Conservation (phyloP, 2,113 vertebrate species). For the Perccottus glenii region DNA sequence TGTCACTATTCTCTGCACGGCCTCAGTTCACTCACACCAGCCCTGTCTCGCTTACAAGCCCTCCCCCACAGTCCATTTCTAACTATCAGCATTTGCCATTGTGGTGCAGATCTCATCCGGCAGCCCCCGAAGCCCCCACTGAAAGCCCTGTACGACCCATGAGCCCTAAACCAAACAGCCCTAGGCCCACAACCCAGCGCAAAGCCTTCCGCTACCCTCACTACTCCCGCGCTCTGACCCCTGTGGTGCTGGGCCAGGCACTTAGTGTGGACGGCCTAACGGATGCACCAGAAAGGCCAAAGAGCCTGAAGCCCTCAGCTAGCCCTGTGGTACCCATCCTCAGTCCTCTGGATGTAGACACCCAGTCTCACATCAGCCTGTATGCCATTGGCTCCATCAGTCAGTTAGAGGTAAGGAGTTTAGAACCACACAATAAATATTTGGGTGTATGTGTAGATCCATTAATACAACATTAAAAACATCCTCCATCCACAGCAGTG, state of each 20-base stretch:
- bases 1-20: conserved; percentile 38
- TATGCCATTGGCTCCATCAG: conserved; percentile 70
- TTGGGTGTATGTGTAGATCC: not conserved
- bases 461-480: too few relatives aligned
- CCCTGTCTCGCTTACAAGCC: conserved; percentile 55
- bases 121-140: conserved; percentile 50
- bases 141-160: conserved; percentile 81
- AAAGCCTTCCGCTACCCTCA: conserved; percentile 68
- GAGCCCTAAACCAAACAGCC: conserved; percentile 86
- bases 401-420: conserved; percentile 83
- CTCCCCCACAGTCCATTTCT: conserved; percentile 34
- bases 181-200: conserved; percentile 66
- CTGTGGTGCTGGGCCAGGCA: conserved; percentile 79
- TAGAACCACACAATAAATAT: not conserved
- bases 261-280: conserved; percentile 61
- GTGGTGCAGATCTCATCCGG: conserved; percentile 56
- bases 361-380: conserved; percentile 75
- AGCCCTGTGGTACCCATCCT: conserved; percentile 77
- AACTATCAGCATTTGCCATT: conserved; percentile 21
- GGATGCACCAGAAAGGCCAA: conserved; percentile 77
- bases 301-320: conserved; percentile 76
- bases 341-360: conserved; percentile 74
- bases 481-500: too few relatives aligned
- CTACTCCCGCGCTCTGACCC: conserved; percentile 63
- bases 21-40: conserved; percentile 59